phyloP scores from a whole-genome alignment of 2,797 vertebrate species.

The Epinephelus malabaricus region DNA sequence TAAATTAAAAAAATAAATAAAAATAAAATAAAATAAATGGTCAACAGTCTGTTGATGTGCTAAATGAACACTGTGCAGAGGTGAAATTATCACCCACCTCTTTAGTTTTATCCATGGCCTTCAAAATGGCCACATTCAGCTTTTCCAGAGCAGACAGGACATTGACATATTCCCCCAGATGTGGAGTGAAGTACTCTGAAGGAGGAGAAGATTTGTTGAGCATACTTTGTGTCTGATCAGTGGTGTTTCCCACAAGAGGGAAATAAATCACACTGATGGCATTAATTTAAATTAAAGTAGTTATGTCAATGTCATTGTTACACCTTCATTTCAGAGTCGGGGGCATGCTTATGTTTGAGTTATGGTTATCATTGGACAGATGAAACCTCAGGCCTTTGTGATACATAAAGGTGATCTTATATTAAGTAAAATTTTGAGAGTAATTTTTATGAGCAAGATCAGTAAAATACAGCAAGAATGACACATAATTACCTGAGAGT shows the following conservation, averaged over 20 bases:
- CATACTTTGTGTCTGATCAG: neutral
- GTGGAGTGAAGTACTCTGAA: constrained; percentile 92
- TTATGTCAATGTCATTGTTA: neutral
- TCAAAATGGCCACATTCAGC: constrained; percentile 91
- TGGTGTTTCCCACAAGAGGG: neutral
- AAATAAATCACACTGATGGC: neutral
- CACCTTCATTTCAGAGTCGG: neutral
- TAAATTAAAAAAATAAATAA: too few species aligned
- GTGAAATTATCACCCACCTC: constrained; percentile 83
- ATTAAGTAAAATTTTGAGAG: neutral
- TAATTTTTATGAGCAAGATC: neutral
- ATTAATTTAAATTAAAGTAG: constrained; percentile 1
- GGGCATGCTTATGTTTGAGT: neutral
- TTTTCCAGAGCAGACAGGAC: constrained; percentile 93
- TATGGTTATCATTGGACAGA: too few species aligned
- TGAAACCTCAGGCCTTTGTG: neutral
- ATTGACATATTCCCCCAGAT: constrained; percentile 91
- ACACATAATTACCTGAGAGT: constrained; percentile 79
- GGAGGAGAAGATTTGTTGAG: constrained; percentile 15
- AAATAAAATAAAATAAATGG: neutral
- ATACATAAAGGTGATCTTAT: neutral
- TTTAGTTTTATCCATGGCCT: constrained; percentile 97
- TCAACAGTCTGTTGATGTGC: neutral
- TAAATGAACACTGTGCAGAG: neutral
- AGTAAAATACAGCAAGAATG: neutral